phyloP scores from a whole-genome alignment of 2,888 invertebrate genomes.

The Cancer borealis region DNA sequence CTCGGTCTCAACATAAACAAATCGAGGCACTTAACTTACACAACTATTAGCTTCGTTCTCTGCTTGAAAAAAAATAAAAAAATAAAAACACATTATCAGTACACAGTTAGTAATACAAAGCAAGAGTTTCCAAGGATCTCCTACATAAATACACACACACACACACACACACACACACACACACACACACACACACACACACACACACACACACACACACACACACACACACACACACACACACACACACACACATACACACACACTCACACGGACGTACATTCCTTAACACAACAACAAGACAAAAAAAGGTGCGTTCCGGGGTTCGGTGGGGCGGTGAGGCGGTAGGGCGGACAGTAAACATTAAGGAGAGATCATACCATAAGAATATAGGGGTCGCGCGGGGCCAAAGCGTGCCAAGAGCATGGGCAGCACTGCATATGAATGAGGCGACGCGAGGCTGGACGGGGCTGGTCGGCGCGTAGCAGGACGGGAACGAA shows the following conservation, averaged over 20 bases:
- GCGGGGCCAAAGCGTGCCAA: background rate
- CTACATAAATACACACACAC: background rate
- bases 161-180: background rate
- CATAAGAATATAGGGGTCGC: background rate
- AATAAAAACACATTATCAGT: no score
- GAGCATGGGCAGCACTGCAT: background rate
- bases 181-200: background rate
- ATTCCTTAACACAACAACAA: constrained; percentile 7
- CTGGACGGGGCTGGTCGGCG: background rate
- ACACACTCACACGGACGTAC: background rate
- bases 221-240: background rate
- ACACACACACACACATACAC: background rate
- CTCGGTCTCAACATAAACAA: no score
- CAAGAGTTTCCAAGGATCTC: no score
- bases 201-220: background rate
- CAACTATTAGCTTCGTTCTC: no score
- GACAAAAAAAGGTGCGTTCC: background rate
- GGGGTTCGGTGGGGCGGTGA: background rate
- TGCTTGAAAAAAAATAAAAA: no score
- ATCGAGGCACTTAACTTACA: no score
- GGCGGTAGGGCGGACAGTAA: background rate
- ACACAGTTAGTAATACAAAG: no score
- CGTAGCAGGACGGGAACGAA: background rate
- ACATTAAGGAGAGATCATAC: background rate
- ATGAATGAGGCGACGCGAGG: background rate